Percentiles rank a stretch among this genome's conserved stretches.
These are phyloP conservation scores for Phaethon lepturus DNA, from an alignment of 2,113 vertebrate genomes.

Conservation along the genomic window DNA sequence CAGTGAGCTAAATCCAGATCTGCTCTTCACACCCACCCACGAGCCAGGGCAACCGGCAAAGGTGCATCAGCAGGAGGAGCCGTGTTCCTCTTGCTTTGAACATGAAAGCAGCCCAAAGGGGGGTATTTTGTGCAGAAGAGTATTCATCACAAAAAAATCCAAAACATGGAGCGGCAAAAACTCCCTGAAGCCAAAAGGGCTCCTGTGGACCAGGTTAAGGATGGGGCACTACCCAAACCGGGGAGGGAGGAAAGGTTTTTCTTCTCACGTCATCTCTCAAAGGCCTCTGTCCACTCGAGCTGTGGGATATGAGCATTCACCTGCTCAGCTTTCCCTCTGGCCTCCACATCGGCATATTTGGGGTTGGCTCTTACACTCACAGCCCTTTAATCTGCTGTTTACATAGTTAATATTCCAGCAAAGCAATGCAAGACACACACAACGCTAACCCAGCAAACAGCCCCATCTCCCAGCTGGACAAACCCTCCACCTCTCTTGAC, in stretches of 20 bases:
- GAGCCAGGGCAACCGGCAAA: background rate
- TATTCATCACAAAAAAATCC: background rate
- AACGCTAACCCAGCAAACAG: background rate
- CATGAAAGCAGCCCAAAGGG: background rate
- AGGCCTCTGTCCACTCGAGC: background rate
- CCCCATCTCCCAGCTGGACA: background rate
- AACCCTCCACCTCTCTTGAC: background rate
- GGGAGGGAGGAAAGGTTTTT: background rate
- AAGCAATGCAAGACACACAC: background rate
- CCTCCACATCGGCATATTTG: accelerated
- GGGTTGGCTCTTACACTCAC: background rate
- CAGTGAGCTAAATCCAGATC: slow-evolving; percentile 1
- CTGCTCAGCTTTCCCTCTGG: background rate
- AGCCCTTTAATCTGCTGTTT: background rate
- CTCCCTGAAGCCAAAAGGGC: background rate
- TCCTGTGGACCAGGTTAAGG: background rate
- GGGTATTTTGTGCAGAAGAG: background rate
- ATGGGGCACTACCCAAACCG: background rate
- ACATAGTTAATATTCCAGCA: background rate
- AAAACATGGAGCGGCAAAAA: background rate
- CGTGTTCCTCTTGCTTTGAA: background rate
- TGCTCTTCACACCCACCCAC: slow-evolving; percentile 19
- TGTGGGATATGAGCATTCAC: background rate
- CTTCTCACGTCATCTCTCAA: background rate
- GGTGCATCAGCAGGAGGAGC: slow-evolving; percentile 21